These are phyloP conservation scores for Chlamydotis undulata DNA, from an alignment of 2,113 vertebrate genomes.

Conservation along the genomic window DNA sequence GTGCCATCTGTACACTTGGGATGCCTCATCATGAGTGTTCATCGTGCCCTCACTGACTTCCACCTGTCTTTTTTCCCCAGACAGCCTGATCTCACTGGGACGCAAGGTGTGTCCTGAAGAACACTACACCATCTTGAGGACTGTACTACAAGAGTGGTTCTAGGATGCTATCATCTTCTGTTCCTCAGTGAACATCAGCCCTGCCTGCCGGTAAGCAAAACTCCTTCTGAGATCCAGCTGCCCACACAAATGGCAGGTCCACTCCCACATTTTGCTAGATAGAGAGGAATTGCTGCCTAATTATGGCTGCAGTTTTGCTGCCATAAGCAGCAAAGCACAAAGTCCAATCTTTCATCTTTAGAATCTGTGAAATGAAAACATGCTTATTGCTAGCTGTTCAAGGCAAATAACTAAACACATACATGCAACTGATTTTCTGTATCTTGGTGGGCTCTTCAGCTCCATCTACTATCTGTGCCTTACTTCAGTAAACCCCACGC, in stretches of 20 bases:
- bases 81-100: not conserved
- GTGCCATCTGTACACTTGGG: not conserved
- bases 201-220: not conserved
- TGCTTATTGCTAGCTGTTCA: not conserved
- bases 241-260: not conserved
- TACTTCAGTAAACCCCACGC: not conserved
- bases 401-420: not conserved
- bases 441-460: not conserved
- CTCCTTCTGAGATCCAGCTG: not conserved
- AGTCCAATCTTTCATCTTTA: not conserved
- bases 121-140: not conserved
- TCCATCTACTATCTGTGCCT: not conserved
- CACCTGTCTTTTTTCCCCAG: not conserved
- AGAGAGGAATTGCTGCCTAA: not conserved
- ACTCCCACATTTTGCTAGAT: not conserved
- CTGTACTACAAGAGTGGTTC: not conserved
- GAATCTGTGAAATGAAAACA: not conserved
- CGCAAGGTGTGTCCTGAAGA: not conserved
- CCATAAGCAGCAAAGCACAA: not conserved
- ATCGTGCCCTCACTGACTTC: not conserved
- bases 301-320: not conserved
- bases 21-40: not conserved
- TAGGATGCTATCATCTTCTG: not conserved
- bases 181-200: not conserved
- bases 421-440: not conserved